Evolutionary conservation across 2,797 vertebrate species (phyloP).

Genomic region (Geotrypetes seraphini): DNA sequence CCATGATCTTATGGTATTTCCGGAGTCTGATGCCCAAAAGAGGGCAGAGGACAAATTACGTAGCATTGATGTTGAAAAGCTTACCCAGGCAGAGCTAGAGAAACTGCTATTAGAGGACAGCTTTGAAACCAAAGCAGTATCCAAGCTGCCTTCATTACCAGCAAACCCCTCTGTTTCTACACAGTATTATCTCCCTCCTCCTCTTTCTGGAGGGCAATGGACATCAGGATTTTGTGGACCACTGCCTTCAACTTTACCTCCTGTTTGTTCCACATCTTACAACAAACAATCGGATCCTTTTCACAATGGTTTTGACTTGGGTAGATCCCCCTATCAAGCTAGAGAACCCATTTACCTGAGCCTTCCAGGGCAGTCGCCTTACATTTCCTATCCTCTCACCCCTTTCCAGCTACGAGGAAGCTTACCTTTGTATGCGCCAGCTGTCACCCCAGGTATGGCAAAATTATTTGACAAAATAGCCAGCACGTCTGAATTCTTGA

Average conservation of each 20-base stretch:
- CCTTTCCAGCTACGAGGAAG: conserved; percentile 59
- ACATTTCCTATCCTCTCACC: conserved; percentile 65
- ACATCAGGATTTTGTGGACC: conserved; percentile 56
- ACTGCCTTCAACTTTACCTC: conserved; percentile 51
- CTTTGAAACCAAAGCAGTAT: conserved; percentile 66
- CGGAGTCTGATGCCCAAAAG: conserved; percentile 72
- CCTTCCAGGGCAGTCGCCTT: conserved; percentile 57
- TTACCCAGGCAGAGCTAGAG: conserved; percentile 84
- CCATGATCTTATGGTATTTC: conserved; percentile 90
- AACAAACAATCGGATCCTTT: conserved; percentile 72
- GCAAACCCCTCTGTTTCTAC: conserved; percentile 73
- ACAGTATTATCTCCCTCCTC: conserved; percentile 54
- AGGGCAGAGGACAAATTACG: conserved; percentile 60
- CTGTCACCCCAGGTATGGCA: conserved; percentile 81
- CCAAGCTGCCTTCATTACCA: conserved; percentile 54
- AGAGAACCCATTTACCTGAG: conserved; percentile 58
- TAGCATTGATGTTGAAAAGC: conserved; percentile 79
- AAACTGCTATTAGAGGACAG: conserved; percentile 83
- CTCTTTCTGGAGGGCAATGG: conserved; percentile 70
- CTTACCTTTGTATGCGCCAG: conserved; percentile 48
- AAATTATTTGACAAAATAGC: conserved; percentile 93
- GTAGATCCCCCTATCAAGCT: conserved; percentile 52
- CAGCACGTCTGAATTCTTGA: conserved; percentile 90
- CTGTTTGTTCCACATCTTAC: conserved; percentile 68
- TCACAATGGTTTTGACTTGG: conserved; percentile 76